Percentiles rank a stretch among this genome's conserved stretches.
Conservation (phyloP, 2,113 vertebrate species). For the Theristicus caerulescens region DNA sequence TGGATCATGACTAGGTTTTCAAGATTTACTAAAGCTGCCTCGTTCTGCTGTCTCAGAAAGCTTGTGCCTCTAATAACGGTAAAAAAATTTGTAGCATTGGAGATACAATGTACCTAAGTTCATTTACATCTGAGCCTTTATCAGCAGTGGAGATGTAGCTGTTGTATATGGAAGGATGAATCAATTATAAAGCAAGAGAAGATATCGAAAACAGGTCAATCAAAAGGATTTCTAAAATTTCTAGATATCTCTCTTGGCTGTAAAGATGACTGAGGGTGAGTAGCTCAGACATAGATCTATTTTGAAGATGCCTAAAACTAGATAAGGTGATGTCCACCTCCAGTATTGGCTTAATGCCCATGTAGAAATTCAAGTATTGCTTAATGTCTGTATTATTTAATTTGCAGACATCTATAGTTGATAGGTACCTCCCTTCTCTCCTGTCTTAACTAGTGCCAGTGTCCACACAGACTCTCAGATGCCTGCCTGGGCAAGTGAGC, state of each 20-base stretch:
- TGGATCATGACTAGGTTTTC: background rate
- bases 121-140: background rate
- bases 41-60: background rate
- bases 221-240: background rate
- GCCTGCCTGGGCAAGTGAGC: background rate
- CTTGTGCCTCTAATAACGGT: background rate
- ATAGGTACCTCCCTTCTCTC: background rate
- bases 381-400: background rate
- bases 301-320: background rate
- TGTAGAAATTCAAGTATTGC: background rate
- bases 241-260: background rate
- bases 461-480: background rate
- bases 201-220: fast-evolving
- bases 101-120: background rate
- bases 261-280: background rate
- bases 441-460: background rate
- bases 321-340: background rate
- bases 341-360: background rate
- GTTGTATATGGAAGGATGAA: background rate
- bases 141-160: background rate
- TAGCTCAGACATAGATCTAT: background rate
- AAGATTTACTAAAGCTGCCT: background rate
- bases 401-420: background rate
- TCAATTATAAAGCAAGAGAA: background rate
- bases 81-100: background rate